phyloP scores from a whole-genome alignment of 2,113 vertebrate genomes.

The Callaeas wilsoni region DNA sequence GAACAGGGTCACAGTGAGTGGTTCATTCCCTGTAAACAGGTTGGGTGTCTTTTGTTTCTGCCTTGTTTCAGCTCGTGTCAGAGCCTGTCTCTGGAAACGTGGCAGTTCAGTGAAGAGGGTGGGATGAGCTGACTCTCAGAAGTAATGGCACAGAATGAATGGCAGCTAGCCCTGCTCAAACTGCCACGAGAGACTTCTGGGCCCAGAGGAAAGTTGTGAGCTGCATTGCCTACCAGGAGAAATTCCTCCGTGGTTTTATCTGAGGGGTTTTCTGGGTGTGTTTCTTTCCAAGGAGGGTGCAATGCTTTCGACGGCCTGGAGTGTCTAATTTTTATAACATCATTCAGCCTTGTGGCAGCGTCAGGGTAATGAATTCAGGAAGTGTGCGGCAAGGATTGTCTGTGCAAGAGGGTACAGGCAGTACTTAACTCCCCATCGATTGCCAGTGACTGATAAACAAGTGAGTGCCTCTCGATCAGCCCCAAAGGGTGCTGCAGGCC shows the following conservation, averaged over 20 bases:
- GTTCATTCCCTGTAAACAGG: not conserved
- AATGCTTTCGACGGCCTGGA: not conserved
- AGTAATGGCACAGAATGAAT: not conserved
- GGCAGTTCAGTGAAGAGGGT: not conserved
- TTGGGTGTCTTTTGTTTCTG: not conserved
- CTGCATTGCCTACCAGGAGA: not conserved
- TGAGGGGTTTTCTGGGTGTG: not conserved
- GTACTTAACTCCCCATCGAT: constrained; percentile 39
- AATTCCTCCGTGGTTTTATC: not conserved
- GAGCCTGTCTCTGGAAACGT: not conserved
- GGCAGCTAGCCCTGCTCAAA: not conserved
- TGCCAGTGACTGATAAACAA: not conserved
- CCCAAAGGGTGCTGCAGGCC: not conserved
- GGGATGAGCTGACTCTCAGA: not conserved
- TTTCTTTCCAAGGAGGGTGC: not conserved
- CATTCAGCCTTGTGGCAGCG: not conserved
- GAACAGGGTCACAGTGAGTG: not conserved
- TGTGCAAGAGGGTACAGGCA: constrained; percentile 2
- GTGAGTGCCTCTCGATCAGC: not conserved
- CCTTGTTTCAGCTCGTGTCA: not conserved
- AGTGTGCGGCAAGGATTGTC: not conserved
- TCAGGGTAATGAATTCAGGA: constrained; percentile 44
- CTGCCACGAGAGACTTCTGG: not conserved
- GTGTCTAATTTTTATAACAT: constrained; percentile 19
- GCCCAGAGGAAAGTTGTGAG: not conserved